Evolutionary conservation across 23 tunicate genomes (phyloP).

Genomic region (Styela plicata): DNA sequence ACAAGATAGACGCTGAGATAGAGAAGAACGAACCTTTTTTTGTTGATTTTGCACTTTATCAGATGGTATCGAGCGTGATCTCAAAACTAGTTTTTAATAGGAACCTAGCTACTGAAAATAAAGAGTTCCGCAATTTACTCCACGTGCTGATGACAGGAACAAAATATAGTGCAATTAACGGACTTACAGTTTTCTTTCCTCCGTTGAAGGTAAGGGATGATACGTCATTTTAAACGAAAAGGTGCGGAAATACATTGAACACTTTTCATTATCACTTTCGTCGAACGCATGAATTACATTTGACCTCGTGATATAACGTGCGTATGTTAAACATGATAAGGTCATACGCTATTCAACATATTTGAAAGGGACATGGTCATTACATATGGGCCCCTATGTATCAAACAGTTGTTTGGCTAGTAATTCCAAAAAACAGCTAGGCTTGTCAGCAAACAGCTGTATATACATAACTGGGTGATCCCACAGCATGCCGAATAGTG

Average conservation of each 20-base stretch:
- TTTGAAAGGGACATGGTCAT: too few species aligned
- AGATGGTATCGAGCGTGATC: constrained; percentile 37
- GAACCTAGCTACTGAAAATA: constrained; percentile 21
- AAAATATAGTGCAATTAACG: constrained; percentile 17
- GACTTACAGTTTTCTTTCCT: constrained; percentile 35
- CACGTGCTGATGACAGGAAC: constrained; percentile 8
- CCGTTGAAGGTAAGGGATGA: background rate
- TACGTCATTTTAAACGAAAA: background rate
- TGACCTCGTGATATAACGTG: too few species aligned
- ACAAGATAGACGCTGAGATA: constrained; percentile 3
- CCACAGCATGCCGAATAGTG: too few species aligned
- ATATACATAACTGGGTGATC: too few species aligned
- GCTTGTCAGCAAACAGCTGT: too few species aligned
- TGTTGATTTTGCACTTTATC: constrained; percentile 21
- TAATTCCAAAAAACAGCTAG: too few species aligned
- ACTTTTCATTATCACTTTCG: background rate
- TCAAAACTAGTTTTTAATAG: constrained; percentile 31
- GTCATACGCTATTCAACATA: too few species aligned
- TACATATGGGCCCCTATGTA: too few species aligned
- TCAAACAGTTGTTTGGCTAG: too few species aligned
- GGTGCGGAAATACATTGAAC: background rate
- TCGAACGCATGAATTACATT: background rate
- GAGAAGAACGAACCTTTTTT: constrained; percentile 7
- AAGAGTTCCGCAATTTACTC: constrained; percentile 24
- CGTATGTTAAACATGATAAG: too few species aligned